Conservation (phyloP, 2,888 invertebrate species). For the Zaprionus obscuricornis region DNA sequence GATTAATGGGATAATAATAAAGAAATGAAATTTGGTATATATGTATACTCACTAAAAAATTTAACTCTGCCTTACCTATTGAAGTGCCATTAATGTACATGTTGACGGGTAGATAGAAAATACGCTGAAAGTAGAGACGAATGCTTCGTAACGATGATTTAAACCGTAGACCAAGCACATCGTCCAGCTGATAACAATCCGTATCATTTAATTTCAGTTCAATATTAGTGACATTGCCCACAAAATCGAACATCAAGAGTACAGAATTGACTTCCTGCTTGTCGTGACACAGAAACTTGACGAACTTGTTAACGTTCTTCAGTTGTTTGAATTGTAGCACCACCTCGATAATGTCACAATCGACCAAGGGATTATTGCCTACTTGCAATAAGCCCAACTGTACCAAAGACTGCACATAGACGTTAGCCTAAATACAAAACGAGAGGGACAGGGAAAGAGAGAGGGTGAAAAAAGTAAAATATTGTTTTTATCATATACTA, state of each 20-base stretch:
- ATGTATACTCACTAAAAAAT: not conserved
- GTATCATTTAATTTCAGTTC: slow-evolving; percentile 70
- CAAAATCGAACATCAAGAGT: slow-evolving; percentile 71
- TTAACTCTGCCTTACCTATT: slow-evolving; percentile 82
- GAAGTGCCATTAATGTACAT: slow-evolving; percentile 82
- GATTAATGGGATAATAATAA: not conserved
- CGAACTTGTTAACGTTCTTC: slow-evolving; percentile 65
- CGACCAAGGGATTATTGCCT: slow-evolving; percentile 75
- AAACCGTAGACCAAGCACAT: slow-evolving; percentile 84
- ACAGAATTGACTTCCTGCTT: slow-evolving; percentile 39
- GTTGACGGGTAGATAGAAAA: slow-evolving; percentile 83
- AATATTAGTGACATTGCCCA: slow-evolving; percentile 78
- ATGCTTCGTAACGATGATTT: slow-evolving; percentile 83
- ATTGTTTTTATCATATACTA: not conserved
- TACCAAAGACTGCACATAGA: slow-evolving; percentile 80
- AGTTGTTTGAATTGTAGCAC: slow-evolving; percentile 74
- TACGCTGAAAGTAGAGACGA: slow-evolving; percentile 83
- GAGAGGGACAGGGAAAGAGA: no score
- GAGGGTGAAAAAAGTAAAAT: not conserved
- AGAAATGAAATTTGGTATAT: not conserved
- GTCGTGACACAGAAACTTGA: slow-evolving; percentile 42
- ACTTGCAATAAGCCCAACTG: slow-evolving; percentile 81
- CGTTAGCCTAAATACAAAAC: slow-evolving; percentile 61
- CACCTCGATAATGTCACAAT: slow-evolving; percentile 80
- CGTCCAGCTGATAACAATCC: slow-evolving; percentile 81